Percentiles rank a stretch among this genome's conserved stretches.
phyloP scores from a whole-genome alignment of 2,888 invertebrate species.

The Subacronicta megacephala region DNA sequence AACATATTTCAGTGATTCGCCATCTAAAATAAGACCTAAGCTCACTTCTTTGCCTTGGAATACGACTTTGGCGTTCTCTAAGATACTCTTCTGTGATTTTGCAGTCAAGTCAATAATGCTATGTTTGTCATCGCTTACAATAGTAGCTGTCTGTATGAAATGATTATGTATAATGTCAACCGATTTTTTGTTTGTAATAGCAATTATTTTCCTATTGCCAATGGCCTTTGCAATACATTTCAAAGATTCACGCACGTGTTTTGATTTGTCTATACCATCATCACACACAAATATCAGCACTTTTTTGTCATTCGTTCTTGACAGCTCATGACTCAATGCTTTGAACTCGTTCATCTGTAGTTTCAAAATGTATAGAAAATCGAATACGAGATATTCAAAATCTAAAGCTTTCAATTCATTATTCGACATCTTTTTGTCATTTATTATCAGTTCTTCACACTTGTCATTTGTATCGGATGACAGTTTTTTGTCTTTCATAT shows the following conservation, averaged over 20 bases:
- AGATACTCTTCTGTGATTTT: conserved; percentile 15
- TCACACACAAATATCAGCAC: conserved; percentile 11
- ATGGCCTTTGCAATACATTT: conserved; percentile 6
- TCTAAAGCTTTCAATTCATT: conserved; percentile 20
- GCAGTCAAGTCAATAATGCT: conserved; percentile 17
- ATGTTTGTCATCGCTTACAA: conserved; percentile 5
- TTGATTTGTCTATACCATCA: not conserved
- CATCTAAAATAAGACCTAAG: conserved; percentile 20
- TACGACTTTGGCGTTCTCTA: conserved; percentile 9
- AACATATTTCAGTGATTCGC: conserved; percentile 9
- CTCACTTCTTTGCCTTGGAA: conserved; percentile 30
- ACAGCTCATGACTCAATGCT: conserved; percentile 9
- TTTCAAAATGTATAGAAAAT: conserved; percentile 8
- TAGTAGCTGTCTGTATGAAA: conserved; percentile 3
- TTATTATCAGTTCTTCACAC: too few relatives aligned
- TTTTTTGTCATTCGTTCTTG: not conserved
- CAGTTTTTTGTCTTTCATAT: too few relatives aligned
- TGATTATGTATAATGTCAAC: conserved; percentile 1
- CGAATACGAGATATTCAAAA: conserved; percentile 8
- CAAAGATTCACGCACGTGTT: not conserved
- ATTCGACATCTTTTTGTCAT: not conserved
- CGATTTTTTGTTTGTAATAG: conserved; percentile 10
- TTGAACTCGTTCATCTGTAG: not conserved
- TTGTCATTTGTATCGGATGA: too few relatives aligned
- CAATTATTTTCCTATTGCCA: not conserved